Percentiles rank a stretch among this genome's conserved stretches.
phyloP scores from a whole-genome alignment of 2,888 invertebrate species.

The Syrista parreyssii region DNA sequence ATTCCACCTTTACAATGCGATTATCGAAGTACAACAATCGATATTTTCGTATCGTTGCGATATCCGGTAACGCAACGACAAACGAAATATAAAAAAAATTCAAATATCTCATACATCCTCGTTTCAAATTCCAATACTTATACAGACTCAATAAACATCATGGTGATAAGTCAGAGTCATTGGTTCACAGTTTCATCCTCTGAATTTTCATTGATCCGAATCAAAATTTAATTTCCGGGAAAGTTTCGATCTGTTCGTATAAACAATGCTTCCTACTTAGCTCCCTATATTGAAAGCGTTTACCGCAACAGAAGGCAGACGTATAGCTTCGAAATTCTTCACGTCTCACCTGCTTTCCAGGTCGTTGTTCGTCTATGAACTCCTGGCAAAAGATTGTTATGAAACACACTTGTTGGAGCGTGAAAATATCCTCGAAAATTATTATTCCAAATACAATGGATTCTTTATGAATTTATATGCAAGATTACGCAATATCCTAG shows the following conservation, averaged over 20 bases:
- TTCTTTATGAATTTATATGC: background rate
- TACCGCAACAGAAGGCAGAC: background rate
- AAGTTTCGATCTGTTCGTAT: background rate
- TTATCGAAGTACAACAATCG: background rate
- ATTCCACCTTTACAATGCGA: background rate
- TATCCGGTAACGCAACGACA: background rate
- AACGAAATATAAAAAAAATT: background rate
- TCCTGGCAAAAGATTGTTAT: conserved; percentile 43
- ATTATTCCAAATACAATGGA: background rate
- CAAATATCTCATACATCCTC: background rate
- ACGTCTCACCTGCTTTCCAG: conserved; percentile 50
- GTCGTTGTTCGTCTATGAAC: conserved; percentile 40
- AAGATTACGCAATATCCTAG: background rate
- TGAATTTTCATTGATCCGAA: background rate
- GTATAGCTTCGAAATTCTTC: conserved; percentile 37
- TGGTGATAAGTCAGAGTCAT: background rate
- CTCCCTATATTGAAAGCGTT: background rate
- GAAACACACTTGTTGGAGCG: conserved; percentile 40
- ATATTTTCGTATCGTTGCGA: background rate
- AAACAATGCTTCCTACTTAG: background rate
- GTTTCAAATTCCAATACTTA: background rate
- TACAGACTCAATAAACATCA: background rate
- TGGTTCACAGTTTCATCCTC: background rate
- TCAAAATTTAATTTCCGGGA: background rate
- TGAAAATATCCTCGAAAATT: conserved; percentile 5